Evolutionary conservation across 1,140 invertebrate genomes (phyloP).

Genomic region (Charaxes varanes): DNA sequence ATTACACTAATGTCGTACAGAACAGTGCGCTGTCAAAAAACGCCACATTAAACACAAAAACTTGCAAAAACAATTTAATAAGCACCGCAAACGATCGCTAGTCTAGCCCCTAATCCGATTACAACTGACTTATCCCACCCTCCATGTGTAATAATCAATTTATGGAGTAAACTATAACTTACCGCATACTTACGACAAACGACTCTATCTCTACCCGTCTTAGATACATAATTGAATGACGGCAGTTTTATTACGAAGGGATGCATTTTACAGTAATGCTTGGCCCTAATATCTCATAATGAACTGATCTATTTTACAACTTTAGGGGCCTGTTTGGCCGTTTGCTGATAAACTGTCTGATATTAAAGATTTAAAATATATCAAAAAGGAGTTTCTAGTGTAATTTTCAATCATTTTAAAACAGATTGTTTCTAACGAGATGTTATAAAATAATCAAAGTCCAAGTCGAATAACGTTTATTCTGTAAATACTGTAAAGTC

Average conservation of each 20-base stretch:
- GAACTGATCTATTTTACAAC: slow-evolving; percentile 30
- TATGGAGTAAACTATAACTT: slow-evolving; percentile 23
- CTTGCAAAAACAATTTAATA: slow-evolving; percentile 30
- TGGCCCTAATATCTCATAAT: slow-evolving; percentile 41
- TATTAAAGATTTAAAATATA: no score
- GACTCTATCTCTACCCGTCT: neutral
- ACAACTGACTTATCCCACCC: slow-evolving; percentile 44
- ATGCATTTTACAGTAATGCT: slow-evolving; percentile 10
- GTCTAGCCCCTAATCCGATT: slow-evolving; percentile 41
- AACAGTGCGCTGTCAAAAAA: slow-evolving; percentile 3
- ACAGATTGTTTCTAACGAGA: no score
- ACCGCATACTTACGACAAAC: slow-evolving; percentile 5
- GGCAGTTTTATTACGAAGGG: slow-evolving; percentile 2
- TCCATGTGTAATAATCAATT: slow-evolving; percentile 52
- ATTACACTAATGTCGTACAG: slow-evolving; percentile 1
- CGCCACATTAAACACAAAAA: slow-evolving; percentile 6
- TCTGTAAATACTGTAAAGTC: no score
- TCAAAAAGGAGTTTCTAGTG: no score
- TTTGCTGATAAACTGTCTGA: no score
- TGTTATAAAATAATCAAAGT: no score
- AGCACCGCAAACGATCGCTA: slow-evolving; percentile 28
- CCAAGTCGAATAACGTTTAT: no score
- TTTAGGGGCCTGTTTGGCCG: no score
- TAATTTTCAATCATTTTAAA: no score
- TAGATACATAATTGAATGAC: slow-evolving; percentile 5